Conservation (phyloP, 35 echinoderm and acorn worm genomes). For the Apostichopus japonicus region DNA sequence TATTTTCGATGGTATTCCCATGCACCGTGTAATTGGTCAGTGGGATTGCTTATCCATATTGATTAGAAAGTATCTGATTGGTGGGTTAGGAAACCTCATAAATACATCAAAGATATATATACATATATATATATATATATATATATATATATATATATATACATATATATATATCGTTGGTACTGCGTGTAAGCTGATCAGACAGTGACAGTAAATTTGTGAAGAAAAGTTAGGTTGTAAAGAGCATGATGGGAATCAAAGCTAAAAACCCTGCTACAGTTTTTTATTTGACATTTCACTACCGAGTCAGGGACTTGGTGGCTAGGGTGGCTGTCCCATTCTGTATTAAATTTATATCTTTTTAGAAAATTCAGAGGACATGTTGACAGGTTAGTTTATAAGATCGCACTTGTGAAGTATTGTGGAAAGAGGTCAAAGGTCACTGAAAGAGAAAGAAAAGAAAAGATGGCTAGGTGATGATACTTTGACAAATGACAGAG, state of each 20-base stretch:
- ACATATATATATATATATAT: no score
- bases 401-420: constrained; percentile 1
- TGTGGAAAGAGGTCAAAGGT: not conserved
- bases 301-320: not conserved
- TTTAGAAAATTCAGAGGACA: constrained; percentile 9
- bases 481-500: no score
- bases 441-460: not conserved
- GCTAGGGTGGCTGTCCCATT: not conserved
- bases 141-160: no score
- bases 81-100: not conserved
- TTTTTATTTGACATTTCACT: constrained; percentile 4
- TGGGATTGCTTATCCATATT: not conserved
- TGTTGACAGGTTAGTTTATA: not conserved
- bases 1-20: not conserved
- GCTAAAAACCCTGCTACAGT: not conserved
- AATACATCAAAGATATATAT: not conserved
- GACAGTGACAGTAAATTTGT: not conserved
- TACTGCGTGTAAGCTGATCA: not conserved
- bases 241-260: not conserved
- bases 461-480: no score
- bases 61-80: constrained; percentile 11
- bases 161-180: no score
- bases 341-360: not conserved
- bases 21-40: constrained; percentile 4
- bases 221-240: not conserved